Conservation (phyloP, 2,113 vertebrate genomes). For the Chaenogobius annularis region DNA sequence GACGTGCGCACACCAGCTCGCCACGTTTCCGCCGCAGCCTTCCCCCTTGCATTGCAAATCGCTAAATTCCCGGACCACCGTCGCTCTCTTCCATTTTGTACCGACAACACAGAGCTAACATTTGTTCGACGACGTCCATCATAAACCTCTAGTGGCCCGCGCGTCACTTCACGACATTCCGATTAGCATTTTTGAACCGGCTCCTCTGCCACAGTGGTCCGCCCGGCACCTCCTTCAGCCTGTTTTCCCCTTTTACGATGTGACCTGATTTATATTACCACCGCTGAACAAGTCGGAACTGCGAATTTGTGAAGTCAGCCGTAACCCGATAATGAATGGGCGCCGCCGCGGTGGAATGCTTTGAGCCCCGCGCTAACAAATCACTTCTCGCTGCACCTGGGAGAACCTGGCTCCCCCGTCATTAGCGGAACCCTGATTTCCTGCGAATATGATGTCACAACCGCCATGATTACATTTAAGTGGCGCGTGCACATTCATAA, state of each 20-base stretch:
- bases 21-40: not conserved
- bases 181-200: conserved; percentile 15
- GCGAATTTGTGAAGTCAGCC: not conserved
- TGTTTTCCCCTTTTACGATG: not conserved
- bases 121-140: not conserved
- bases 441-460: conserved; percentile 11
- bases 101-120: not conserved
- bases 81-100: not conserved
- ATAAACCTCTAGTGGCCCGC: not conserved
- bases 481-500: not conserved
- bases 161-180: not conserved
- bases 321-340: not conserved
- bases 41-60: not conserved
- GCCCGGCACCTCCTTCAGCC: not conserved
- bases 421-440: conserved; percentile 22
- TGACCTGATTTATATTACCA: not conserved
- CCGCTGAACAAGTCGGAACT: not conserved
- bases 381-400: conserved; percentile 20
- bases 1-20: not conserved
- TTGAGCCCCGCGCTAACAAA: conserved; percentile 18
- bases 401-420: conserved; percentile 2
- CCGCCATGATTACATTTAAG: conserved; percentile 3
- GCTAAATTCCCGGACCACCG: not conserved
- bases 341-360: not conserved
- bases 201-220: conserved; percentile 6